Conservation (phyloP, 2,113 vertebrate genomes). For the Cygnus atratus region DNA sequence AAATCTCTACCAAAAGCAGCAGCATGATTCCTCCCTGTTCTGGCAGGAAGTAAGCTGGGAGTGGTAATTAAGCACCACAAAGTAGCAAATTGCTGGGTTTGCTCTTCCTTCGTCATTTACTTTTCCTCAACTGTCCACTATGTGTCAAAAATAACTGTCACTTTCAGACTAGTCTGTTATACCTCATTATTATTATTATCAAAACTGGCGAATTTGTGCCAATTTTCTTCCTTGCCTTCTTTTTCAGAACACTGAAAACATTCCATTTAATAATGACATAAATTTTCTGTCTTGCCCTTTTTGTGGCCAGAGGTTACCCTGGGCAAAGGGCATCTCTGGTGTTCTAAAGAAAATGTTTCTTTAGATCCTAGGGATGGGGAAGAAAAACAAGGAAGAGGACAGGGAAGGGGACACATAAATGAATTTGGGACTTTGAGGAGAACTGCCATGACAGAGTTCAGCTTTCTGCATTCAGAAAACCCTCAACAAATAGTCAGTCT, state of each 20-base stretch:
- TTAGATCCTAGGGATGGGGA: neutral
- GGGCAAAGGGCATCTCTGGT: neutral
- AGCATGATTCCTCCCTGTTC: neutral
- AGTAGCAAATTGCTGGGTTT: neutral
- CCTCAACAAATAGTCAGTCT: neutral
- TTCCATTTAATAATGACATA: neutral
- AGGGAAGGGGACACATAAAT: neutral
- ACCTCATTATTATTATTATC: neutral
- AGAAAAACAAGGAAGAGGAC: neutral
- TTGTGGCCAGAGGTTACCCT: neutral
- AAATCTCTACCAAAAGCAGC: neutral
- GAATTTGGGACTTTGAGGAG: neutral
- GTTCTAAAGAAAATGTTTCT: neutral
- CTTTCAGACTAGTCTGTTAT: neutral
- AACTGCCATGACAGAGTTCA: neutral
- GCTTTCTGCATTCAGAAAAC: neutral
- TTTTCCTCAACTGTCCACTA: conserved; percentile 17
- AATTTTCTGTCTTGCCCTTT: neutral
- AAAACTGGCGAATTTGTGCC: neutral
- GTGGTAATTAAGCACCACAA: neutral
- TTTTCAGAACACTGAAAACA: neutral
- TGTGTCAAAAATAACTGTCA: conserved; percentile 12
- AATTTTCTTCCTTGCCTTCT: neutral
- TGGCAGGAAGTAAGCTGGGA: neutral
- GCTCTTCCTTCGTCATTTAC: neutral